Evolutionary conservation across 2,797 vertebrate species (phyloP), one percentile per base, ranked within the genome.

Genomic region (Phataginus tricuspis): DNA sequence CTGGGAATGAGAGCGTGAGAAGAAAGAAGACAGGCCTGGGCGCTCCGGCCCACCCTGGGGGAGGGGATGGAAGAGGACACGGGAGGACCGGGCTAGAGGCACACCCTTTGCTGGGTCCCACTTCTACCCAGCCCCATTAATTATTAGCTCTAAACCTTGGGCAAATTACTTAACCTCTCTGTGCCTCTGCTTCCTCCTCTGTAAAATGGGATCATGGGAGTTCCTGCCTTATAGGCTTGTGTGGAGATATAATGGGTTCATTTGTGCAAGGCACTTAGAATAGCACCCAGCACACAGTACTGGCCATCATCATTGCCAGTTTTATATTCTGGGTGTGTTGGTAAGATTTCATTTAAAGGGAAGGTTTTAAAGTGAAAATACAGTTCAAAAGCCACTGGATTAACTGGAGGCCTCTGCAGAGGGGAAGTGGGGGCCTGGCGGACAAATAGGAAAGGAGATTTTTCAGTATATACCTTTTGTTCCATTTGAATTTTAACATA

Each of bases 161-260:
- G 61, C 15, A 88, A 68, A 80, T 82, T 21, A 31, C 72, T 82
- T 39, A 94, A 59, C 78, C 15, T 96, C 69, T 96, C 61, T 94
- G 74, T 49, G 82, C 88, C 64, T 93, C 71, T 0, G 4, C 51
- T 79, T 78, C 23, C 27, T 63, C 64, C 45, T 93, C 93, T 51
- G 21, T 64, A 55, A 91, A 79, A 61, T 83, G 53, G 19, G 31
- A 45, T 8, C 51, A 9, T 5, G 7, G 37, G 16, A 16, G 51
- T 8, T 49, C 37, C 31, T 61, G 42, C 39, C 37, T 39, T 34
- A 31, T 0, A 78, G 61, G 27, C 9, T 42, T 2, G 19, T 3
- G 19, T 25, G 53, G 89, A 59, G 57, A 64, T 59, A 31, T 9
- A 71, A 31, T 4, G 57, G 77, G 14, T 49, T 75, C 4, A 37